Evolutionary conservation across 1,140 invertebrate species (phyloP), one percentile per base, ranked within the genome.

Genomic region (Drosophila ironensis): DNA sequence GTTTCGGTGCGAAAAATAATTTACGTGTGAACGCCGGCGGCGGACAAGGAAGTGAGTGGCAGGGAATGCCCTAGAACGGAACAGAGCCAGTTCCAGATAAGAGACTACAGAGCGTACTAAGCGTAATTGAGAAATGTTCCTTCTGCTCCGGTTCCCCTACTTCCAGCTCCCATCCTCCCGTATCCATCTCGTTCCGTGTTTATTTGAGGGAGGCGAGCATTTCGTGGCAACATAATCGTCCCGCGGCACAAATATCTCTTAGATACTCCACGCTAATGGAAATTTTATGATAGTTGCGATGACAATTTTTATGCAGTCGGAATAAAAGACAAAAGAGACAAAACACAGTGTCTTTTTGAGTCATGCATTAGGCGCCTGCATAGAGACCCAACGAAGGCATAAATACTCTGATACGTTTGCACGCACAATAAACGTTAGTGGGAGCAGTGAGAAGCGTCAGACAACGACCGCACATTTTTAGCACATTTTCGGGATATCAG

Each of bases 401-500:
- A 12, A 3, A 45, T 56, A 51, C 52, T 14, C 40, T 12, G 40
- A 61, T 61, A 59, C 42, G 38, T 45, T 56, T 44, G 61, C 8
- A 25, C 33, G 37, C 25, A 25, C 33, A 37, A 37, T 37, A 37
- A 37, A 37, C 33, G 33, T 3, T 6, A 14, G 14, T 37, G 28
- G 7, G 37, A 37, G 8, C 20, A 20, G 17, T 24, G 37, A 27
- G 60, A 38, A 14, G 24, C 38, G 38, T 44, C 24, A 30, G 54
- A 50, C 56, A 73, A 63, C 72, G 66, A 75, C 52, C 73, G 64
- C 66, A 86, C 74, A 84, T 86, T 86, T 82, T 82, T 84, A 82
- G 72, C 77, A 82, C 72, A 82, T 82, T 81, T 82, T 70, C 80
- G 67, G 73, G 69, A 70, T 84, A 82, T 84, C 80, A 56, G 35